These are phyloP conservation scores for Drosophila setosimentum DNA, from an alignment of 2,888 invertebrate genomes.

Conservation along the genomic window DNA sequence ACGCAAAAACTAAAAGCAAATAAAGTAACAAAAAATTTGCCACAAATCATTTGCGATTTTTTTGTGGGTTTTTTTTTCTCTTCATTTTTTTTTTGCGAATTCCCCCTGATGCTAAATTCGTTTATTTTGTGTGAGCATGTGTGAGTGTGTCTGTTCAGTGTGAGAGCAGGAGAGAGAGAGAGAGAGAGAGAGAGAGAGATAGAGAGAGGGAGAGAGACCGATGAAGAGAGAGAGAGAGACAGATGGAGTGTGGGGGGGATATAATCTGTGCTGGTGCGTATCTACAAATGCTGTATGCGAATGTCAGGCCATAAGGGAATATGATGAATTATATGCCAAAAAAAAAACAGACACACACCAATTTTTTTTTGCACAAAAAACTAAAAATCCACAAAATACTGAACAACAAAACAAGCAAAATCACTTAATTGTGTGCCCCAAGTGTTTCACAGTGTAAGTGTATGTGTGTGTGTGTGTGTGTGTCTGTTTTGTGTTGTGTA, in stretches of 20 bases:
- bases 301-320: conserved; percentile 73
- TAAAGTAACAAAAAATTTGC: conserved; percentile 58
- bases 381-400: conserved; percentile 71
- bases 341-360: conserved; percentile 19
- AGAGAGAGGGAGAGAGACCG: conserved; percentile 1
- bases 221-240: conserved; percentile 1
- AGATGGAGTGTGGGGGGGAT: conserved; percentile 2
- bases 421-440: conserved; percentile 72
- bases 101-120: conserved; percentile 75
- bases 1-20: conserved; percentile 68
- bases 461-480: conserved; percentile 8
- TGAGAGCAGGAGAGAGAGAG: conserved; percentile 1
- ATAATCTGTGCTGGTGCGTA: conserved; percentile 63
- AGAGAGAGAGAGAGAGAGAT: neutral
- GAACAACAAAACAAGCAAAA: conserved; percentile 71
- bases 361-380: conserved; percentile 65
- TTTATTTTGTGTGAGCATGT: conserved; percentile 60
- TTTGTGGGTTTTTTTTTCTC: conserved; percentile 32
- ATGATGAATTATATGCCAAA: conserved; percentile 71
- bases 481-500: conserved; percentile 38
- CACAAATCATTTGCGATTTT: conserved; percentile 79
- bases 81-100: conserved; percentile 54
- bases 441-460: conserved; percentile 46
- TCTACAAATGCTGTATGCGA: conserved; percentile 71
- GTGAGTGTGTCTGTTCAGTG: neutral